Evolutionary conservation across 2,797 vertebrate genomes (phyloP), one percentile per base, ranked within the genome.

Genomic region (Arrhamphus sclerolepis): DNA sequence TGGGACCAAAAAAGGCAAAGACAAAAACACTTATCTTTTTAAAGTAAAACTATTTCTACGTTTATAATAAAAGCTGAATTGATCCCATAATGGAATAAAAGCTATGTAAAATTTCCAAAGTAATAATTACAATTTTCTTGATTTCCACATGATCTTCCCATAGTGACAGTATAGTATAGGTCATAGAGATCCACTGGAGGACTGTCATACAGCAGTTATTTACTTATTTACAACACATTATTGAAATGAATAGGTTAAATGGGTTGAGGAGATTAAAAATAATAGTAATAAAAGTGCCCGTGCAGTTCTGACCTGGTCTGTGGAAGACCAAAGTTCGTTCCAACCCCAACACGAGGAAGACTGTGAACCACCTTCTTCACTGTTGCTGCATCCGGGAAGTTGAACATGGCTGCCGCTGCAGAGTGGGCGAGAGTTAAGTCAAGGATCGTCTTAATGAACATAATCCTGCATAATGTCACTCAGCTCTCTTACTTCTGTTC

Each of bases 341-440:
- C 97, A 75, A 98, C 92, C n/a, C 98, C 98, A 2, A 98, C 96
- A 47, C 97, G 94, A 80, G 97, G 97, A 4, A 99, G 92, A 83
- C 91, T 94, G 77, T 98, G 94, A 46, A 99, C 93, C 40, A 99
- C 97, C 85, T 98, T 99, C 91, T 98, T 99, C n/a, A 98, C 95
- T 0, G 91, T 94, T 74, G 94, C 91, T 53, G 91, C 77, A 71
- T 99, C 97, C 47, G 96, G 96, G 68, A 99, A 96, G 92, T 99
- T 99, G 86, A 99, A 96, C 96, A 99, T 96, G 81, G 98, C 92
- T 11, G 95, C 93, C 57, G 96, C 98, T 99, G 89, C 40, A 62
- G 52, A 70, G 40, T 71, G 40, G 41, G 2, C 76, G 16, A 70
- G 11, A 80, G 42, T 58, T 59, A 48, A 46, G 48, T 42, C 7